Evolutionary conservation across 1,140 invertebrate species (phyloP).

Genomic region (Episyrphus balteatus): DNA sequence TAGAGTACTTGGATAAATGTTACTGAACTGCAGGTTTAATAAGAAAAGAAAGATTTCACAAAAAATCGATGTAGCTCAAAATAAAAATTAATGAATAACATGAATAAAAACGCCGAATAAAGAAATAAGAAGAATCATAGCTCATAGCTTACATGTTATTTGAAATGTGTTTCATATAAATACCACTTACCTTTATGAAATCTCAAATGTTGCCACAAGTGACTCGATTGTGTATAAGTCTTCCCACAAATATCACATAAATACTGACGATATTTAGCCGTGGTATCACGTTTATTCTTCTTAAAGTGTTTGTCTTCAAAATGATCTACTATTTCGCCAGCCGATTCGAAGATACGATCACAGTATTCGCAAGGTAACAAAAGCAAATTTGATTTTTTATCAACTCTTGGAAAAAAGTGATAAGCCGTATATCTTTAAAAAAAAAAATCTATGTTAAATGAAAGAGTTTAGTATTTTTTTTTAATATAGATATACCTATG

Average conservation of each 20-base stretch:
- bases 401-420: constrained; percentile 30
- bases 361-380: constrained; percentile 29
- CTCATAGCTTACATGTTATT: too few species aligned
- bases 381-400: constrained; percentile 9
- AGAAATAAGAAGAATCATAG: too few species aligned
- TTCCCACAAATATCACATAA: constrained; percentile 48
- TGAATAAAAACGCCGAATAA: too few species aligned
- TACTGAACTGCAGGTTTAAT: too few species aligned
- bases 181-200: constrained; percentile 44
- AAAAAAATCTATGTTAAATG: neutral
- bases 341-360: constrained; percentile 28
- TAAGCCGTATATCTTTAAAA: constrained; percentile 15
- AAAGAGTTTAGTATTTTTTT: constrained; percentile 11
- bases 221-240: constrained; percentile 49
- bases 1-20: too few species aligned
- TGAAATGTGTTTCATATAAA: too few species aligned
- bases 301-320: constrained; percentile 29
- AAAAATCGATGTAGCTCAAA: neutral
- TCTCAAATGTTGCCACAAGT: constrained; percentile 48
- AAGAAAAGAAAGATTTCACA: too few species aligned
- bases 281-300: constrained; percentile 20
- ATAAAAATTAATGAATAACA: too few species aligned
- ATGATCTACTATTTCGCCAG: constrained; percentile 37
- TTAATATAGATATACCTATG: constrained; percentile 31
- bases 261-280: constrained; percentile 37